These are phyloP conservation scores for Palaemon carinicauda DNA, from an alignment of 1,140 invertebrate genomes.

Conservation along the genomic window DNA sequence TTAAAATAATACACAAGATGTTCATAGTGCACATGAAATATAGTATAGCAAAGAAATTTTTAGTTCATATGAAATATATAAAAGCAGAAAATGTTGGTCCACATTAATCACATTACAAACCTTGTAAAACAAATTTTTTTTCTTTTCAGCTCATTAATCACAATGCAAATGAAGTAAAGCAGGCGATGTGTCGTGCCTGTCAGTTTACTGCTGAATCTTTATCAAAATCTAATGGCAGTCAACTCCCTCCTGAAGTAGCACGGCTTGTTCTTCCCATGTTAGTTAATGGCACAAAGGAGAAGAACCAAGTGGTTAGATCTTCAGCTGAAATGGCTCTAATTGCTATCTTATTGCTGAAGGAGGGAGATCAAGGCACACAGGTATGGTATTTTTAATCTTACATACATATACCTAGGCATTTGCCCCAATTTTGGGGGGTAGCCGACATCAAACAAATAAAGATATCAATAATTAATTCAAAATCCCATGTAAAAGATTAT, in stretches of 20 bases:
- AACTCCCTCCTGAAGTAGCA: constrained; percentile 75
- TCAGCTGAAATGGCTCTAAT: constrained; percentile 92
- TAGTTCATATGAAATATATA: too few relatives aligned
- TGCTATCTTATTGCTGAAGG: constrained; percentile 80
- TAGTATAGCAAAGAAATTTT: too few relatives aligned
- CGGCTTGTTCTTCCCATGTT: constrained; percentile 85
- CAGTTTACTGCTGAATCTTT: constrained; percentile 75
- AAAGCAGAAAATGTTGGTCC: too few relatives aligned
- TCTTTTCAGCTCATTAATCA: constrained; percentile 82
- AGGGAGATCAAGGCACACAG: constrained; percentile 82
- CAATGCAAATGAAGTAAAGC: constrained; percentile 92
- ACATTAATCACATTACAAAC: too few relatives aligned
- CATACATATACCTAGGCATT: too few relatives aligned
- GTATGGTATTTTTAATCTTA: too few relatives aligned
- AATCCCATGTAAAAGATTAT: too few relatives aligned
- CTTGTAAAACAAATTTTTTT: neutral
- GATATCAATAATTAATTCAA: too few relatives aligned
- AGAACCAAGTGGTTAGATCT: constrained; percentile 92
- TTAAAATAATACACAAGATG: too few relatives aligned
- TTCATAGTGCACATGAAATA: too few relatives aligned
- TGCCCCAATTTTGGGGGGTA: too few relatives aligned
- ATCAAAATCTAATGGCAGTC: constrained; percentile 70
- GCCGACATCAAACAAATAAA: too few relatives aligned
- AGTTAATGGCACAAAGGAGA: constrained; percentile 97
- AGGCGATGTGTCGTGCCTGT: constrained; percentile 75